A percentile compares a stretch with the other conserved stretches of the same genome.
phyloP scores from a whole-genome alignment of 2,797 vertebrate genomes.

The Oryzias sinensis region DNA sequence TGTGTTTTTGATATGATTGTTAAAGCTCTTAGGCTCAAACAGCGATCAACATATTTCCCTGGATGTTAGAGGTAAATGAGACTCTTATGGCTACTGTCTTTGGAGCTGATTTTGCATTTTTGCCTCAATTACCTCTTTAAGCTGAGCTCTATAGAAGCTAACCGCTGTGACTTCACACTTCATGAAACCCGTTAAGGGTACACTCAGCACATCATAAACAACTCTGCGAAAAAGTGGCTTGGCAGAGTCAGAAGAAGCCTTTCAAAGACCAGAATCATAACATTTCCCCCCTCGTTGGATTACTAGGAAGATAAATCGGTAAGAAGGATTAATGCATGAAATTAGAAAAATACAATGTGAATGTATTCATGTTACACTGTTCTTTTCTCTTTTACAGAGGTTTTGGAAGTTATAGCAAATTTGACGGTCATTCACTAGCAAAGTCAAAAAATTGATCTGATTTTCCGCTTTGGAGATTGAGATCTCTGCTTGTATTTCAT shows the following conservation, averaged over 20 bases:
- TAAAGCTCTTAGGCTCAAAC: too few species aligned
- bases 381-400: constrained; percentile 57
- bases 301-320: constrained; percentile 44
- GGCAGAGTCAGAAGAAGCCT: constrained; percentile 36
- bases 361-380: constrained; percentile 14
- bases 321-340: constrained; percentile 33
- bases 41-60: not conserved
- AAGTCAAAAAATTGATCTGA: constrained; percentile 72
- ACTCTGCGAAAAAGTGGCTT: constrained; percentile 33
- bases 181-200: constrained; percentile 67
- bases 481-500: constrained; percentile 51
- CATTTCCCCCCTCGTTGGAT: constrained; percentile 4
- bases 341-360: constrained; percentile 35
- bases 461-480: constrained; percentile 35
- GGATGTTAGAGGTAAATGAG: constrained; percentile 18
- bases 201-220: constrained; percentile 54
- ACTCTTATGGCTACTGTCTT: constrained; percentile 26
- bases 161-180: constrained; percentile 62
- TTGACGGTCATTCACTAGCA: constrained; percentile 76
- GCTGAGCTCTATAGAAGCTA: constrained; percentile 45
- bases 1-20: too few species aligned
- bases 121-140: constrained; percentile 20
- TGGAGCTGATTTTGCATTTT: constrained; percentile 55
- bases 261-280: constrained; percentile 28
- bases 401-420: constrained; percentile 68